Conservation (phyloP, 2,888 invertebrate species). For the Julus scanicus region DNA sequence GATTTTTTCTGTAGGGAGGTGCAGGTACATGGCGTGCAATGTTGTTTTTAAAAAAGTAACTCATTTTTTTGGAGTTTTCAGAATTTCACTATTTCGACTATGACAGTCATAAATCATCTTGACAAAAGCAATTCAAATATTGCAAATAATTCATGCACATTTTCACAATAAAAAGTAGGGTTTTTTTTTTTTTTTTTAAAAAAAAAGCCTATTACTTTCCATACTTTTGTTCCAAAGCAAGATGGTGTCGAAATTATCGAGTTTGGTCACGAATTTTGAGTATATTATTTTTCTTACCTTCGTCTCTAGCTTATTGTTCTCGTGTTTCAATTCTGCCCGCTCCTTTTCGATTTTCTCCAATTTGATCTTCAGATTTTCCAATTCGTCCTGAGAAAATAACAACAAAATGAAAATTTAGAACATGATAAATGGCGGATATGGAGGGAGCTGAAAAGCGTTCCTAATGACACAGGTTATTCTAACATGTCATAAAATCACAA, state of each 20-base stretch:
- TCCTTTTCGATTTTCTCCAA: constrained; percentile 89
- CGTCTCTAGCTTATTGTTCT: constrained; percentile 88
- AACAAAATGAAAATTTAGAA: background rate
- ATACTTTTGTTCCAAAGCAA: background rate
- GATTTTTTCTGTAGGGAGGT: too few relatives aligned
- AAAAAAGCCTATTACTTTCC: too few relatives aligned
- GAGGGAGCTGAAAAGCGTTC: background rate
- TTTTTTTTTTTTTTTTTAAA: too few relatives aligned
- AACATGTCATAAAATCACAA: too few relatives aligned
- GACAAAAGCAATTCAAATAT: too few relatives aligned
- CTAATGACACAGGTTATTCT: background rate
- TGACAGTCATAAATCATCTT: too few relatives aligned
- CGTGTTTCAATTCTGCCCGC: constrained; percentile 83
- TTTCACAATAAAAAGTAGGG: too few relatives aligned
- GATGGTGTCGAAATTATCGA: background rate
- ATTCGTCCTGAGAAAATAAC: constrained; percentile 76
- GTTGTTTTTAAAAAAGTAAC: too few relatives aligned
- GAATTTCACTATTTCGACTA: too few relatives aligned
- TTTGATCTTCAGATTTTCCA: constrained; percentile 82
- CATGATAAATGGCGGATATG: background rate
- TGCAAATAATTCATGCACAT: too few relatives aligned
- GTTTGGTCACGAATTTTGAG: background rate
- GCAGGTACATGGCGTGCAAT: too few relatives aligned
- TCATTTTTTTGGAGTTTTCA: too few relatives aligned
- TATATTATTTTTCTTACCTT: constrained; percentile 73